Conservation (phyloP, 1,140 invertebrate species). For the Thereuonema tuberculata region DNA sequence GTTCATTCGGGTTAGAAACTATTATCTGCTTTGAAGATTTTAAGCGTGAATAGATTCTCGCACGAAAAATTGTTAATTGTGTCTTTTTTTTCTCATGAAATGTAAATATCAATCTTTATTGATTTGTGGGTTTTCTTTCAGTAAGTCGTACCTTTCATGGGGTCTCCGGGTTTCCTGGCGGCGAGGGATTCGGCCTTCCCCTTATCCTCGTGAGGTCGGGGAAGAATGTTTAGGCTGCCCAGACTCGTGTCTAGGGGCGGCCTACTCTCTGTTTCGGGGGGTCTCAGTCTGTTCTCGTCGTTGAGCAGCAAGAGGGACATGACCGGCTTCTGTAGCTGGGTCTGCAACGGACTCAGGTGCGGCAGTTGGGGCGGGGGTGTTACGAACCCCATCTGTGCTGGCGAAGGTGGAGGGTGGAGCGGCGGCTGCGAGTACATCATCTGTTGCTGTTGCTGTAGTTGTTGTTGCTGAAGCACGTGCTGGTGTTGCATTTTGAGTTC, state of each 20-base stretch:
- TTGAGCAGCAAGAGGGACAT: neutral
- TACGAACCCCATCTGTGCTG: neutral
- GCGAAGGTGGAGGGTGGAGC: neutral
- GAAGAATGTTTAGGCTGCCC: neutral
- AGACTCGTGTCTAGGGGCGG: neutral
- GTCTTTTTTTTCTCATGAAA: no score
- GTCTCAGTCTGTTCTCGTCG: neutral
- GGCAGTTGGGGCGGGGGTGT: neutral
- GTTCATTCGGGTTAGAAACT: no score
- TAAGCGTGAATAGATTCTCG: no score
- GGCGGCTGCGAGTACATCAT: neutral
- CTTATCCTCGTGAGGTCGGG: neutral
- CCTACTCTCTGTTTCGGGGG: no score
- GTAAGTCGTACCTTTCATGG: no score
- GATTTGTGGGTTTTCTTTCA: no score
- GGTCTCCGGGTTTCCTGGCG: no score
- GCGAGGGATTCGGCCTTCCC: no score
- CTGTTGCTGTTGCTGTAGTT: constrained; percentile 2
- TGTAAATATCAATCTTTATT: no score
- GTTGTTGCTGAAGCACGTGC: constrained; percentile 12
- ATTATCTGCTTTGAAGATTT: no score
- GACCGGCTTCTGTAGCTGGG: neutral
- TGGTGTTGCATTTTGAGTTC: constrained; percentile 10
- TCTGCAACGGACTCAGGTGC: neutral
- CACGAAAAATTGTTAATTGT: no score